Evolutionary conservation across 2,113 vertebrate genomes (phyloP).

Genomic region (Leucopternis melanops): DNA sequence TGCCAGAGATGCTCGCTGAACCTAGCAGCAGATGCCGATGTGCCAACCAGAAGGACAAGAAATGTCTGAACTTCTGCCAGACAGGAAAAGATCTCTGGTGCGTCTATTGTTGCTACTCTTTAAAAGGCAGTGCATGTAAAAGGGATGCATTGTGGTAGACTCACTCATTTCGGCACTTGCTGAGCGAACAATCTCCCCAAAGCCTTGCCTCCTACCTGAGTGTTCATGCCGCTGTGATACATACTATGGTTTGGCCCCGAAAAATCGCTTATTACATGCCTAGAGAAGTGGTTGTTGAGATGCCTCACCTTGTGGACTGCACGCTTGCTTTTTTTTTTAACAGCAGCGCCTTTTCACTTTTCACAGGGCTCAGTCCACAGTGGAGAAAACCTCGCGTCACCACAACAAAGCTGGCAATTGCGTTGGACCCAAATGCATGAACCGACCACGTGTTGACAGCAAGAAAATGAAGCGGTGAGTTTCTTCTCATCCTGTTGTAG

Average conservation of each 20-base stretch:
- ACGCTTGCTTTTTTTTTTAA: background rate
- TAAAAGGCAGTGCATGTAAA: background rate
- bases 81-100: conserved; percentile 69
- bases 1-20: background rate
- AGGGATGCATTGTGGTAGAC: background rate
- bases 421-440: conserved; percentile 39
- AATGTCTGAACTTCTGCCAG: conserved; percentile 84
- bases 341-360: background rate
- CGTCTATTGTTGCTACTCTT: background rate
- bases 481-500: background rate
- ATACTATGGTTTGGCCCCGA: background rate
- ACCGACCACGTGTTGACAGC: conserved; percentile 25
- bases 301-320: background rate
- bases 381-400: conserved; percentile 34
- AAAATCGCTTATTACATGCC: background rate
- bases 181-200: background rate
- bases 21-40: conserved; percentile 78
- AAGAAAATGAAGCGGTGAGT: conserved; percentile 71
- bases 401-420: conserved; percentile 51
- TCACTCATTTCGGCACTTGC: background rate
- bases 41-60: conserved; percentile 73
- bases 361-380: conserved; percentile 66
- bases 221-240: background rate
- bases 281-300: conserved; percentile 33
- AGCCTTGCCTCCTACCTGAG: background rate